Conservation (phyloP, 2,888 invertebrate genomes). For the Chloroclysta siterata region DNA sequence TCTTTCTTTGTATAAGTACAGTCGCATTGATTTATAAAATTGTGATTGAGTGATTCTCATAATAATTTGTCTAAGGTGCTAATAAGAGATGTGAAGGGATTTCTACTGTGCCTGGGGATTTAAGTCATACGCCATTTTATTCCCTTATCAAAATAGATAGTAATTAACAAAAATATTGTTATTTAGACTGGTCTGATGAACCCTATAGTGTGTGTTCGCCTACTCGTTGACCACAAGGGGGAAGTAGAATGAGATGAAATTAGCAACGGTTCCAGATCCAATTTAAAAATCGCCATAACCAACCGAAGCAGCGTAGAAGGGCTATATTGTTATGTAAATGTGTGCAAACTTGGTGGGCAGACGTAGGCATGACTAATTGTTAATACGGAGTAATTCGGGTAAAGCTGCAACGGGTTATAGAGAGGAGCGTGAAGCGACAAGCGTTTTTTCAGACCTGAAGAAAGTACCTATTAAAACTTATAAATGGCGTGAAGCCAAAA, state of each 20-base stretch:
- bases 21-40: too few relatives aligned
- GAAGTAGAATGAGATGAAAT: constrained; percentile 63
- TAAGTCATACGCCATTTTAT: too few relatives aligned
- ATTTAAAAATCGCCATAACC: constrained; percentile 82
- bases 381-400: constrained; percentile 78
- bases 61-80: too few relatives aligned
- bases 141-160: too few relatives aligned
- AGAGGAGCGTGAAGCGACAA: neutral
- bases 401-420: constrained; percentile 5
- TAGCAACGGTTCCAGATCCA: constrained; percentile 77
- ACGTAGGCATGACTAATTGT: constrained; percentile 84
- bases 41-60: too few relatives aligned
- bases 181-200: neutral
- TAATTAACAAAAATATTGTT: neutral
- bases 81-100: too few relatives aligned
- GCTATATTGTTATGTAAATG: constrained; percentile 84
- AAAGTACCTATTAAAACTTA: neutral
- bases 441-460: neutral
- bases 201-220: constrained; percentile 22
- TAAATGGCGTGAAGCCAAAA: too few relatives aligned
- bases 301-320: constrained; percentile 63
- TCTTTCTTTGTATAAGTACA: too few relatives aligned
- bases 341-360: constrained; percentile 80
- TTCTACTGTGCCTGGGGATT: too few relatives aligned
- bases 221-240: constrained; percentile 60